These are phyloP conservation scores for Trichomalopsis sarcophagae DNA, from an alignment of 1,140 invertebrate genomes.

Conservation along the genomic window DNA sequence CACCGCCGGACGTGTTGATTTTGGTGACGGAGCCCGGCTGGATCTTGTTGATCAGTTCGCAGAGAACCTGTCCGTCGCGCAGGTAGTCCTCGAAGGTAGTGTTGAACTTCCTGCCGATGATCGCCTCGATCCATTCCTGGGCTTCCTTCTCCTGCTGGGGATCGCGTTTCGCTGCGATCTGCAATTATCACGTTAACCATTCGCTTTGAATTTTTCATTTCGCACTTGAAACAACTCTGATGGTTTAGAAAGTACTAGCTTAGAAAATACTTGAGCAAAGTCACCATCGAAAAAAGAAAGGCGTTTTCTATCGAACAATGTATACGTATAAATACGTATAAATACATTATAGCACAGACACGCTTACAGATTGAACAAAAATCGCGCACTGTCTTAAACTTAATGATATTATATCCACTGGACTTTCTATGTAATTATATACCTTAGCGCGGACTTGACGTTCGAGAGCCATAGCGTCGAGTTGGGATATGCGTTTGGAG, in stretches of 20 bases:
- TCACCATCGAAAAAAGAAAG: neutral
- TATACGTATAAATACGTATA: too few species aligned
- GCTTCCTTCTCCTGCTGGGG: conserved; percentile 88
- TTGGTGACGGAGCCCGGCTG: conserved; percentile 88
- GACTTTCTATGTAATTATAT: conserved; percentile 58
- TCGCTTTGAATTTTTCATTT: neutral
- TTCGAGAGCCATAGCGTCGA: conserved; percentile 82
- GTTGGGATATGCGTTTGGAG: neutral
- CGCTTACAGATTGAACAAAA: neutral
- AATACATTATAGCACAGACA: too few species aligned
- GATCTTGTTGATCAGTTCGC: conserved; percentile 91
- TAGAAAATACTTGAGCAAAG: neutral
- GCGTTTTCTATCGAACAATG: neutral
- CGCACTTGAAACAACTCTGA: neutral
- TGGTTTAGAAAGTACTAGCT: too few species aligned
- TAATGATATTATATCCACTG: neutral
- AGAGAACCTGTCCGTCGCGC: conserved; percentile 87
- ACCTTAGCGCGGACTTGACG: conserved; percentile 87
- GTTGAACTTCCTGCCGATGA: conserved; percentile 88
- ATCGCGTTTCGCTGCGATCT: conserved; percentile 90
- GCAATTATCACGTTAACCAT: conserved; percentile 32
- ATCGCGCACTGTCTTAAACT: neutral
- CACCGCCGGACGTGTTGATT: conserved; percentile 89
- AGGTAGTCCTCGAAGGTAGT: conserved; percentile 84
- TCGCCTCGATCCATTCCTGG: conserved; percentile 90